Evolutionary conservation across 2,888 invertebrate genomes (phyloP), one percentile per base, ranked within the genome.

Genomic region (Lomographa bimaculata): DNA sequence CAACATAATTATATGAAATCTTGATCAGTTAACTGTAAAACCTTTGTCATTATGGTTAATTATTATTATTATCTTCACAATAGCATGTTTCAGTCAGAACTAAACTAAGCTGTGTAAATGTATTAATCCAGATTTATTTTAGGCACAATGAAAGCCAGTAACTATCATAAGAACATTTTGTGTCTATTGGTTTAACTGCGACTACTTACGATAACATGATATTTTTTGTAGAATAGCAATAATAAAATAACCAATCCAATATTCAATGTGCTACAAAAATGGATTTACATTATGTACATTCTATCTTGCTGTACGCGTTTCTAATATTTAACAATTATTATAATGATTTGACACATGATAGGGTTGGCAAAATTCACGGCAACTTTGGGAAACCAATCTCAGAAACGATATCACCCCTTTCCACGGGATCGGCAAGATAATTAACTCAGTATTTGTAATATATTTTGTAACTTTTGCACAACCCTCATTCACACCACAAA

Each of bases 401-500:
- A 12, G 28, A 36, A 36, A 23, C 29, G 21, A 34, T 27, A 29
- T 40, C 40, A 24, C 28, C 36, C 24, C 35, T 30, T 51, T 28
- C 21, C 34, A 36, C 45, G 42, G 34, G 48, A 58, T 57, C 45
- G 54, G 56, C 59, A 54, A 61, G 50, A 57, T 37, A n/a, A n/a
- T n/a, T n/a, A n/a, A n/a, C 27, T 17, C 33, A 16, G 7, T 14
- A 35, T 33, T 35, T 43, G n/a, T 24, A 29, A 45, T 33, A 14
- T 34, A 29, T 24, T 14, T 30, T 33, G 36, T 28, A 37, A 30
- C 44, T 56, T 68, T 69, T 71, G 78, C 76, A 37, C 76, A 79
- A 83, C 79, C 81, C 80, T 68, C 64, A 66, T 53, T 54, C 79
- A 79, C 76, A 81, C 82, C 80, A 79, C 80, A 79, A 81, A 83